Percentiles rank a stretch among this genome's conserved stretches.
These are phyloP conservation scores for Muscicapa comitata DNA, from an alignment of 2,797 vertebrate genomes.

Conservation along the genomic window DNA sequence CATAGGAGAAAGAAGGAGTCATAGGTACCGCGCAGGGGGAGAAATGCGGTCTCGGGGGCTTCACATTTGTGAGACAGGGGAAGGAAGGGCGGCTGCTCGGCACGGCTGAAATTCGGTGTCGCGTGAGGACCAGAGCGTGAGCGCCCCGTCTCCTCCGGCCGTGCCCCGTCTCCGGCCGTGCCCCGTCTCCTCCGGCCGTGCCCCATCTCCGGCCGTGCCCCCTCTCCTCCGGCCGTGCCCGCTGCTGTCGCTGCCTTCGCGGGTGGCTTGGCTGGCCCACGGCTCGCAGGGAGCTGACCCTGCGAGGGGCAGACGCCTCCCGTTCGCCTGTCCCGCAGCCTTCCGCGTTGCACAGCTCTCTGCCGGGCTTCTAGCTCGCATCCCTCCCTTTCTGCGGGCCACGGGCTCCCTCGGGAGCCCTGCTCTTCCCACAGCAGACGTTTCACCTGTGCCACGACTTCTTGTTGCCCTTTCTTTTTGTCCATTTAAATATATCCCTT, in stretches of 20 bases:
- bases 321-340: fast-evolving
- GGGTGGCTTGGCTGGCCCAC: fast-evolving
- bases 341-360: fast-evolving
- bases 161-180: fast-evolving
- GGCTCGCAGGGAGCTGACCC: background rate
- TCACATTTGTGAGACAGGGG: background rate
- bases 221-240: too few species aligned
- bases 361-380: background rate
- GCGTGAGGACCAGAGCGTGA: background rate
- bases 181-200: background rate
- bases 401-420: background rate
- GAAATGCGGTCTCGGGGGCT: too few species aligned
- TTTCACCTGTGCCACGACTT: background rate
- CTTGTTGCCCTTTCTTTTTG: background rate
- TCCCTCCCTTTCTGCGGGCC: fast-evolving
- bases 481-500: background rate
- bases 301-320: fast-evolving
- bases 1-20: background rate
- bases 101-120: background rate
- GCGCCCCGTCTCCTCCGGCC: background rate
- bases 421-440: background rate
- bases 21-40: fast-evolving
- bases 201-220: fast-evolving
- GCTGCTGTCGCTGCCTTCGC: fast-evolving
- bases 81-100: background rate